Evolutionary conservation across 2,797 vertebrate species (phyloP).

Genomic region (Picus viridis): DNA sequence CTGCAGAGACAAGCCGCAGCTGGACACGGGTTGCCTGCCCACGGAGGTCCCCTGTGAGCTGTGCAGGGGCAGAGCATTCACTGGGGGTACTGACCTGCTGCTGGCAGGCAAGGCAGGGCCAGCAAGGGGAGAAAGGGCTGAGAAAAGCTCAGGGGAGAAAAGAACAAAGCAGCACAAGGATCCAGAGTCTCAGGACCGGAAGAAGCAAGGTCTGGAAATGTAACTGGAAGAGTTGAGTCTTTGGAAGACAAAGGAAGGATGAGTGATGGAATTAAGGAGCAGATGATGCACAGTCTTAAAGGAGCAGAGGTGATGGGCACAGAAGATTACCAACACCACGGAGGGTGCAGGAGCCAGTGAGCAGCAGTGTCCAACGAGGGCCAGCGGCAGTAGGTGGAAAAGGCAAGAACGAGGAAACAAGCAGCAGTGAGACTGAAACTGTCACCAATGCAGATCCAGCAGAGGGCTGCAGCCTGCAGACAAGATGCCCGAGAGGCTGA

Average conservation of each 20-base stretch:
- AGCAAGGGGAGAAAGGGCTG: neutral
- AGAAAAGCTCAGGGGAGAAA: neutral
- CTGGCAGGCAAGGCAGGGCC: neutral
- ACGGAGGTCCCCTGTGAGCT: neutral
- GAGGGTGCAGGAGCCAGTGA: neutral
- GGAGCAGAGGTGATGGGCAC: neutral
- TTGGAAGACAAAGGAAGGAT: neutral
- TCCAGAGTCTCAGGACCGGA: neutral
- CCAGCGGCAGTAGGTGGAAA: neutral
- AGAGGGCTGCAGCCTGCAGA: neutral
- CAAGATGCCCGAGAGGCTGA: neutral
- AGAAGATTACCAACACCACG: neutral
- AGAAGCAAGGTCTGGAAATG: neutral
- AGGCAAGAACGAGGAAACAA: neutral
- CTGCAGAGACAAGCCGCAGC: neutral
- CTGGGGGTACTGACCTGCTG: neutral
- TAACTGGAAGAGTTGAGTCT: neutral
- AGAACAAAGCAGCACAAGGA: neutral
- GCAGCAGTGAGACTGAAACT: neutral
- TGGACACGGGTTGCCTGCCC: neutral
- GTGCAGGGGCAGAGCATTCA: neutral
- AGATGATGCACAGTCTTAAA: neutral
- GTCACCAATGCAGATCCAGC: neutral
- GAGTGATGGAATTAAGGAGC: neutral
- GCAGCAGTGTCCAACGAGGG: neutral